Base-by-base conservation (phyloP, 2,797 vertebrate species). In the Rhyacichthys aspro region DNA sequence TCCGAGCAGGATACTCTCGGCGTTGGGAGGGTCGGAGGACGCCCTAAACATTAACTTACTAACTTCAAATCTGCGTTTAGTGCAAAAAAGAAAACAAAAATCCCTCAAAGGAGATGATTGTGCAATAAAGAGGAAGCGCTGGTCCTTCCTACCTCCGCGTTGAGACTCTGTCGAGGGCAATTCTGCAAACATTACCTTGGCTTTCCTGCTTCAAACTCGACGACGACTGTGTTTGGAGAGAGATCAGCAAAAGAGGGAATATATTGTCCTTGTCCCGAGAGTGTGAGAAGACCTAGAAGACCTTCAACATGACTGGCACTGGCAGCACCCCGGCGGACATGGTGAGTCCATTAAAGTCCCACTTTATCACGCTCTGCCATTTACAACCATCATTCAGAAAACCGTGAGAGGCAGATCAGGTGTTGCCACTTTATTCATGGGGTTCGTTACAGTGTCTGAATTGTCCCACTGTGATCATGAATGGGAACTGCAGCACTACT, bases 261-360 rank as follows among this genome's bases (percentile, higher is more conserved):
- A 75, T 57, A 42, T 50, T 55, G 45, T 37, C 18, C 23, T 54
- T 38, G 63, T 47, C 45, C 39, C 34, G 62, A 44, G 62, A 57
- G 53, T 55, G 67, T 39, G 60, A 19, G 59, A 70, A 62, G 63
- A 78, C 72, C 67, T 59, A 61, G 59, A 70, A 50, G 60, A 74
- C 59, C 84, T 81, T 60, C 81, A 76, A 59, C 39, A 93, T 93
- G 92, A 90, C 92, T 80, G 71, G 84, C 83, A 90, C 92, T 80
- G 71, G 84, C 83, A 91, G 78, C 79, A 91, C 89, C 66, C 89
- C 92, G 53, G 74, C 83, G 53, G 92, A 93, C 70, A 91, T 90
- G 92, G 92, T 93, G 85, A 92, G 92, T 55, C 41, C 43, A 18
- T 38, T 9, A 12, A 48, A 56, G 44, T 14, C 52, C 36, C 11